These are phyloP conservation scores for Strix aluco DNA, from an alignment of 2,113 vertebrate species.

Conservation along the genomic window DNA sequence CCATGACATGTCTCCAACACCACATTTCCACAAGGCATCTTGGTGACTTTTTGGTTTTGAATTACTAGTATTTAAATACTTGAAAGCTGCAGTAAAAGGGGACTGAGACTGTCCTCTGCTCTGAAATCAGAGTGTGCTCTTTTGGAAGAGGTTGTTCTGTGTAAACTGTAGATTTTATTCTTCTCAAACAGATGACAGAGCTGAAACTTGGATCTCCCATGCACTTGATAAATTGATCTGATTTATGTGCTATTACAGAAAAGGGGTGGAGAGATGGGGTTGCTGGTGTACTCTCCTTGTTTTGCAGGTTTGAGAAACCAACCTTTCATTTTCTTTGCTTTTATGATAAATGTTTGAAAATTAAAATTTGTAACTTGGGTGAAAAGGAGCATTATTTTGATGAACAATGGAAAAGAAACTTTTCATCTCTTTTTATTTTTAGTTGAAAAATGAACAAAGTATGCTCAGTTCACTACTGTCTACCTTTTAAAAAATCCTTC, in stretches of 20 bases:
- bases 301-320: neutral
- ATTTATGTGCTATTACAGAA: neutral
- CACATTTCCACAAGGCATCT: neutral
- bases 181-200: neutral
- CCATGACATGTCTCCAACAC: neutral
- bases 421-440: neutral
- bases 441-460: neutral
- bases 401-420: neutral
- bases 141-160: neutral
- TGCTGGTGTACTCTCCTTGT: neutral
- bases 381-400: neutral
- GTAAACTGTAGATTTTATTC: neutral
- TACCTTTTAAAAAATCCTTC: neutral
- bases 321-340: neutral
- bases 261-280: neutral
- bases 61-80: neutral
- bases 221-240: neutral
- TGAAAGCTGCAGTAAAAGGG: neutral
- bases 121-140: neutral
- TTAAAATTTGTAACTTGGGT: fast-evolving
- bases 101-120: neutral
- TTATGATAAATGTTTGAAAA: neutral
- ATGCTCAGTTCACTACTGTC: neutral
- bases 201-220: neutral
- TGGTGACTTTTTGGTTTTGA: neutral